Base-by-base conservation (phyloP, 2,113 vertebrate genomes). In the Campylomormyrus tamandua region DNA sequence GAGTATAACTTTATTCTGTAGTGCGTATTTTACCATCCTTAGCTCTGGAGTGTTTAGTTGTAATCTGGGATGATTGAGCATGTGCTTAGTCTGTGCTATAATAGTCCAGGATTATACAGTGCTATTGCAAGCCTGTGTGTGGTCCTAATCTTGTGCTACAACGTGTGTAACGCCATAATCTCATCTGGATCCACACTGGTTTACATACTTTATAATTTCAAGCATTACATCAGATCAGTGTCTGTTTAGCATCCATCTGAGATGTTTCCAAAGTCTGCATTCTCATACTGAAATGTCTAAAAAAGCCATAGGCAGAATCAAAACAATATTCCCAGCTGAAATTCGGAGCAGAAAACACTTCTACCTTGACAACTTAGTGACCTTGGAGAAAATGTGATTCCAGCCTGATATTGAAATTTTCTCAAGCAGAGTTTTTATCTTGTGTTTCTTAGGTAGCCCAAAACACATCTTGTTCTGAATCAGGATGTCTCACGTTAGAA, bases 31-130 rank as follows among this genome's bases (percentile, higher is more conserved):
- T 89, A 80, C 85, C 83, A 13, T 70, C 7, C 21, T 24, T 87
- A 89, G 24, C 15, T 31, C 8, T 56, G 39, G 35, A 46, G 56
- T 89, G 88, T 91, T 70, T 88, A 48, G 56, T 53, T 91, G 90
- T 91, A 91, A 92, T 88, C 42, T 92, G 83, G 92, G 90, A 49
- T 89, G 90, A 87, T 88, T 90, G 89, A 89, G 91, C 91, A 83
- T 89, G 90, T 49, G 77, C 35, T 91, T 86, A 87, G 56, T 90
- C 88, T 92, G 91, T 66, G 89, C 87, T 52, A 80, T 87, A 92
- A 93, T 94, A 94, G 95, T 94, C 94, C 93, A 92, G 93, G 93
- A 95, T 95, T 95, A 94, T 91, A 91, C 56, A 31, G 52, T 85
- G 74, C 91, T 83, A 42, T 90, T 90, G n/a, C 89, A 53, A 88